Evolutionary conservation across 53 echinoderm and acorn worm species (phyloP).

Genomic region (Paracentrotus lividus): DNA sequence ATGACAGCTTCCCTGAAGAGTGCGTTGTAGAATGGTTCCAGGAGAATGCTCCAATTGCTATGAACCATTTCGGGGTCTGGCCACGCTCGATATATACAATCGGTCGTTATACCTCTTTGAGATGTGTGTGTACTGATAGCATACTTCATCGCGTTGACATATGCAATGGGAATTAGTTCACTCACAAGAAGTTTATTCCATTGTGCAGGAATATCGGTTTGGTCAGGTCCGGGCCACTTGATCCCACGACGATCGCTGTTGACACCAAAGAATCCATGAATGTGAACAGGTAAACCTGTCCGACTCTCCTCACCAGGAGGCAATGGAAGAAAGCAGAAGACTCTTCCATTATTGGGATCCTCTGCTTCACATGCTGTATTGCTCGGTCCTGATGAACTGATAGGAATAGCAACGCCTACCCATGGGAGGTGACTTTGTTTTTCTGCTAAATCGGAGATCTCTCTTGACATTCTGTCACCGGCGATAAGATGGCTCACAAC

Average conservation of each 20-base stretch:
- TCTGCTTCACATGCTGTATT: background rate
- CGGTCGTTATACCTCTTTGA: background rate
- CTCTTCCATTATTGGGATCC: constrained; percentile 74
- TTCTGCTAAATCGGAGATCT: constrained; percentile 29
- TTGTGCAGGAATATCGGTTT: constrained; percentile 81
- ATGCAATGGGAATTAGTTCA: constrained; percentile 81
- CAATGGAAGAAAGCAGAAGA: constrained; percentile 92
- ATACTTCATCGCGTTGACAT: constrained; percentile 60
- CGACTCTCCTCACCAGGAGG: constrained; percentile 80
- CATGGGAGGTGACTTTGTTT: constrained; percentile 57
- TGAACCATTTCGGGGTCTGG: constrained; percentile 61
- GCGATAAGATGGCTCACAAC: constrained; percentile 16
- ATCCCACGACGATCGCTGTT: constrained; percentile 88
- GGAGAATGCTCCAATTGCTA: constrained; percentile 71
- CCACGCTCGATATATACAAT: constrained; percentile 77
- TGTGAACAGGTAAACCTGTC: constrained; percentile 92
- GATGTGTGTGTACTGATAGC: background rate
- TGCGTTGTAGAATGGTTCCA: constrained; percentile 69
- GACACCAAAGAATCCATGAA: constrained; percentile 94
- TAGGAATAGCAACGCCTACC: constrained; percentile 66
- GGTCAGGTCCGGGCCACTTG: constrained; percentile 93
- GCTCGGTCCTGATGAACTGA: background rate
- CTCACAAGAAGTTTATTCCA: constrained; percentile 87
- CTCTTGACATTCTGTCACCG: background rate
- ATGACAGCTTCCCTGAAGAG: constrained; percentile 71